These are phyloP conservation scores for Spatulosminthurus flaviceps DNA, from an alignment of 2,888 invertebrate species.

Conservation along the genomic window DNA sequence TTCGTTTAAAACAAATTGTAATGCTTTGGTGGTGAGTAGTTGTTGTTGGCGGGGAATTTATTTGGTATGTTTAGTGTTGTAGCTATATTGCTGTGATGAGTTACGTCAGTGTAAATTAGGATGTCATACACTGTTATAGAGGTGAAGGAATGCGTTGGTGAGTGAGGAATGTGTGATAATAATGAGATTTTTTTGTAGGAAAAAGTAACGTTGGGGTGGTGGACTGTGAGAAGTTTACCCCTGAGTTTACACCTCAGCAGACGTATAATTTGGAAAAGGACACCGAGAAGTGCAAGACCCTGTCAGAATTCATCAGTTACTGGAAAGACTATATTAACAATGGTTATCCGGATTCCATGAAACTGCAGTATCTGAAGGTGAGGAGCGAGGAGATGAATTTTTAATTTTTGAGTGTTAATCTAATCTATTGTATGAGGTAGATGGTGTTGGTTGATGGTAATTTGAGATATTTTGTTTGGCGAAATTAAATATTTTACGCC, in stretches of 20 bases:
- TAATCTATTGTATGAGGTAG: background rate
- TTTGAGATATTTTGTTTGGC: too few species aligned
- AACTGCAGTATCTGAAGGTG: conserved; percentile 81
- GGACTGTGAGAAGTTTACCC: conserved; percentile 78
- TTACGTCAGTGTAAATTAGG: too few species aligned
- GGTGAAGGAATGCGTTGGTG: conserved; percentile 25
- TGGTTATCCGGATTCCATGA: conserved; percentile 66
- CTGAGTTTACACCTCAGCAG: conserved; percentile 78
- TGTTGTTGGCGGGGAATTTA: background rate
- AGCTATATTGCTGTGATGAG: too few species aligned
- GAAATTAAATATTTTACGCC: too few species aligned
- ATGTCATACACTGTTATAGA: too few species aligned
- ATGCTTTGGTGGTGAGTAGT: too few species aligned
- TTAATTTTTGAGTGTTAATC: too few species aligned
- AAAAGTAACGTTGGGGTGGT: conserved; percentile 79
- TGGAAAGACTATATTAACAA: conserved; percentile 71
- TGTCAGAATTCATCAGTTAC: conserved; percentile 78
- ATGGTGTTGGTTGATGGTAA: too few species aligned
- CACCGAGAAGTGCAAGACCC: conserved; percentile 69
- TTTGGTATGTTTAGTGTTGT: too few species aligned
- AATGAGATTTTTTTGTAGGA: too few species aligned
- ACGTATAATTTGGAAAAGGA: conserved; percentile 47
- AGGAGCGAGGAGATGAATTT: too few species aligned
- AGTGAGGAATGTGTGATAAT: conserved; percentile 22
- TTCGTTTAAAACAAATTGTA: too few species aligned